Percentiles rank a stretch among this genome's conserved stretches.
Evolutionary conservation across 2,113 vertebrate species (phyloP).

Genomic region (Taxidea taxus): DNA sequence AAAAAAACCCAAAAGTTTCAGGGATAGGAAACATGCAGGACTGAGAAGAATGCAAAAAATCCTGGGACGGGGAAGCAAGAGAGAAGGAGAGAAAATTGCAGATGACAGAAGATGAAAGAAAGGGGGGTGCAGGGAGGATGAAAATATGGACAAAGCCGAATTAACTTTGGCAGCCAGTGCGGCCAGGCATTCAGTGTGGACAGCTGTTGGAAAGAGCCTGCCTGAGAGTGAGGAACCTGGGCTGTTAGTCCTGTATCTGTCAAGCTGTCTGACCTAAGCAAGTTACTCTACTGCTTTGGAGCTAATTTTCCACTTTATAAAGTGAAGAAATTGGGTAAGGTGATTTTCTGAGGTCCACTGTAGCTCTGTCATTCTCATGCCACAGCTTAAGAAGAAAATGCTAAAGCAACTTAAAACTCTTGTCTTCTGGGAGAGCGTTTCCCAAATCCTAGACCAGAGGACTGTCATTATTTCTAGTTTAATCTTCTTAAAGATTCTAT

Average conservation of each 20-base stretch:
- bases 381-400: background rate
- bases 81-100: background rate
- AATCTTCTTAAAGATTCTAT: background rate
- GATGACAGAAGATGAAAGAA: background rate
- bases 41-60: background rate
- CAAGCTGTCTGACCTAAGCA: background rate
- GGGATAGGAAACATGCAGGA: too few species aligned
- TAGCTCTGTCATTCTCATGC: background rate
- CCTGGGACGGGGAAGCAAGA: background rate
- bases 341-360: background rate
- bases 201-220: background rate
- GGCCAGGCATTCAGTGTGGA: background rate
- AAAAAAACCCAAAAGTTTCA: background rate
- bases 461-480: slow-evolving; percentile 41
- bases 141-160: background rate
- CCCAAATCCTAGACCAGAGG: background rate
- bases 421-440: slow-evolving; percentile 1
- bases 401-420: background rate
- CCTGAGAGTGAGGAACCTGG: background rate
- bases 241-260: background rate
- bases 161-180: background rate
- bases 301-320: background rate
- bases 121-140: background rate
- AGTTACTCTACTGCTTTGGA: background rate
- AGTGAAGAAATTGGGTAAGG: background rate